phyloP scores from a whole-genome alignment of 2,113 vertebrate genomes.

The Neofelis nebulosa region DNA sequence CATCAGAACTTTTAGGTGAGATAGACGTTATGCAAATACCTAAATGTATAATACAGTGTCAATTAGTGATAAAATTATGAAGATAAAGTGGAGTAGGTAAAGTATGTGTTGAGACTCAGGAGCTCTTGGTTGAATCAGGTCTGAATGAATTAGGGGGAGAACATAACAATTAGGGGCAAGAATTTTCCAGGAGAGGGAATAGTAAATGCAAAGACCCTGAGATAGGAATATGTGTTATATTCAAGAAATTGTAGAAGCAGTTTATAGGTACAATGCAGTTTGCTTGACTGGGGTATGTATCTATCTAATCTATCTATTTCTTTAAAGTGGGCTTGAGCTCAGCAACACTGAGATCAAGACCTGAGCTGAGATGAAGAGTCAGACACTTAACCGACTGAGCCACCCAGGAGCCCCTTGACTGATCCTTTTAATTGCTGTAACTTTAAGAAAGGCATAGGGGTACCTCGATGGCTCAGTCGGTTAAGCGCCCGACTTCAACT shows the following conservation, averaged over 20 bases:
- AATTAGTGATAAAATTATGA: not conserved
- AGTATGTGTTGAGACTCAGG: not conserved
- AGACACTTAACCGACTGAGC: too few relatives aligned
- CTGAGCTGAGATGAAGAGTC: too few relatives aligned
- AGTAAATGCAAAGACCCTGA: not conserved
- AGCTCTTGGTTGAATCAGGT: not conserved
- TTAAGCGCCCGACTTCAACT: too few relatives aligned
- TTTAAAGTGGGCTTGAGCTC: too few relatives aligned
- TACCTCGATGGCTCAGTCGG: accelerated
- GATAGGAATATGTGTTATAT: not conserved
- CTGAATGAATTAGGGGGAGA: not conserved
- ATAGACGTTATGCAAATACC: not conserved
- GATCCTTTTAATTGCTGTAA: not conserved
- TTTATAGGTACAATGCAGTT: not conserved
- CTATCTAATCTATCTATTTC: too few relatives aligned
- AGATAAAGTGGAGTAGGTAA: not conserved
- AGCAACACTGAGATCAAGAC: too few relatives aligned
- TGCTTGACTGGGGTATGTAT: not conserved
- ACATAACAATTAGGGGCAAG: not conserved
- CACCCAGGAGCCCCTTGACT: not conserved
- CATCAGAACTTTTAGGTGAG: not conserved
- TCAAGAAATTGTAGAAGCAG: not conserved
- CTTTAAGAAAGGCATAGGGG: not conserved
- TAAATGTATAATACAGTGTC: not conserved
- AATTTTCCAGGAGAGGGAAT: not conserved